Percentiles rank a stretch among this genome's conserved stretches.
phyloP scores from a whole-genome alignment of 2,888 invertebrate species.

The Agapetus fuscipes region DNA sequence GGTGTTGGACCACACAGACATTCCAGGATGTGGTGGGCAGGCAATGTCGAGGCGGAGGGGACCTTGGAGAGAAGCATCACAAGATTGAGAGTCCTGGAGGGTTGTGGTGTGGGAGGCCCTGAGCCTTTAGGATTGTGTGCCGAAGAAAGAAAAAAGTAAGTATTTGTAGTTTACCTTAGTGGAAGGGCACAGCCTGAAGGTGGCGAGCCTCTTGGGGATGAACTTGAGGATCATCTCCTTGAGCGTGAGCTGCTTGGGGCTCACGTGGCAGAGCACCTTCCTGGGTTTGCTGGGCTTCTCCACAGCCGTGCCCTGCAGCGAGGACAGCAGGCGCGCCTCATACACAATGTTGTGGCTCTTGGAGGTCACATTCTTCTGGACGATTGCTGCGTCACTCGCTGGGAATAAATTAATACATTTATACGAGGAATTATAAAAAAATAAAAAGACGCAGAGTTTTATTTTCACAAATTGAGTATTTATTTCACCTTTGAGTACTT shows the following conservation, averaged over 20 bases:
- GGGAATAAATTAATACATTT: conserved; percentile 19
- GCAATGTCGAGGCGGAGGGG: no score
- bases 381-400: conserved; percentile 73
- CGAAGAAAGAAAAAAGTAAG: no score
- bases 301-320: conserved; percentile 35
- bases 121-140: no score
- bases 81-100: no score
- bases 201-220: conserved; percentile 83
- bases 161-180: conserved; percentile 83
- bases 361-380: conserved; percentile 77
- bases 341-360: conserved; percentile 81
- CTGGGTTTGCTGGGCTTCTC: conserved; percentile 64
- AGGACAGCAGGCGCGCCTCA: conserved; percentile 65
- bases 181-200: conserved; percentile 87
- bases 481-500: no score
- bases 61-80: no score
- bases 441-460: no score
- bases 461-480: no score
- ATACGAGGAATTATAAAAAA: not conserved
- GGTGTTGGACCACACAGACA: no score
- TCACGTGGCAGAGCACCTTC: conserved; percentile 83
- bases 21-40: no score
- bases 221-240: conserved; percentile 91
- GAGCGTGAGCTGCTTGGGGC: conserved; percentile 81
- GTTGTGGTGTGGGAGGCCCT: no score